A percentile compares a stretch with the other conserved stretches of the same genome.
Evolutionary conservation across 2,113 vertebrate species (phyloP).

Genomic region (Chamaetylas fuelleborni): DNA sequence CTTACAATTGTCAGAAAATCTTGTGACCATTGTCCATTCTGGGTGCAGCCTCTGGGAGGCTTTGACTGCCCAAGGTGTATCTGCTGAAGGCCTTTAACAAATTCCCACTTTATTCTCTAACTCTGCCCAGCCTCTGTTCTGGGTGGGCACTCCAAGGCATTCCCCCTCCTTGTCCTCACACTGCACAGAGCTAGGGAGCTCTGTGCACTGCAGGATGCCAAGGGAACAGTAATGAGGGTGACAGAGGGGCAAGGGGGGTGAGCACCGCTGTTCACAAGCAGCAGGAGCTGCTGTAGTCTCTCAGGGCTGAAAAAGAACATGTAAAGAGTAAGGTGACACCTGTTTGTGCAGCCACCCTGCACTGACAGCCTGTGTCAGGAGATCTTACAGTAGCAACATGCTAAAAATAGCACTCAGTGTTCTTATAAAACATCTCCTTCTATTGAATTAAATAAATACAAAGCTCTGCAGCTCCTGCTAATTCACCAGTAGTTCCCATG

Average conservation of each 20-base stretch:
- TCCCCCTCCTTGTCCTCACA: background rate
- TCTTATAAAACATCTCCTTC: background rate
- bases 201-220: background rate
- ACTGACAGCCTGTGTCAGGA: background rate
- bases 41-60: background rate
- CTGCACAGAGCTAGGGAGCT: background rate
- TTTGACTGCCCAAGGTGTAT: background rate
- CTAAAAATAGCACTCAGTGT: constrained; percentile 27
- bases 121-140: background rate
- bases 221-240: background rate
- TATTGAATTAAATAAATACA: background rate
- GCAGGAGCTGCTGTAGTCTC: background rate
- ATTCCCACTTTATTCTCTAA: background rate
- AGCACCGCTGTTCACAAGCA: background rate
- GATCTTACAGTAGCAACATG: background rate
- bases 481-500: background rate
- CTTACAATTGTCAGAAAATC: background rate
- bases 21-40: background rate
- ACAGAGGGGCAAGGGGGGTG: background rate
- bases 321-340: background rate
- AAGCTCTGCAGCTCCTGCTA: background rate
- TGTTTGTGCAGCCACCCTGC: background rate
- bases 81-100: background rate
- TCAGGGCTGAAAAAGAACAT: background rate
- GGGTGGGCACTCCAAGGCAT: no score